A percentile compares a stretch with the other conserved stretches of the same genome.
Evolutionary conservation across 30 jellyfish, hydroid and myxozoan genomes (phyloP).

Genomic region (Aurelia aurita complex sp. Pacific): DNA sequence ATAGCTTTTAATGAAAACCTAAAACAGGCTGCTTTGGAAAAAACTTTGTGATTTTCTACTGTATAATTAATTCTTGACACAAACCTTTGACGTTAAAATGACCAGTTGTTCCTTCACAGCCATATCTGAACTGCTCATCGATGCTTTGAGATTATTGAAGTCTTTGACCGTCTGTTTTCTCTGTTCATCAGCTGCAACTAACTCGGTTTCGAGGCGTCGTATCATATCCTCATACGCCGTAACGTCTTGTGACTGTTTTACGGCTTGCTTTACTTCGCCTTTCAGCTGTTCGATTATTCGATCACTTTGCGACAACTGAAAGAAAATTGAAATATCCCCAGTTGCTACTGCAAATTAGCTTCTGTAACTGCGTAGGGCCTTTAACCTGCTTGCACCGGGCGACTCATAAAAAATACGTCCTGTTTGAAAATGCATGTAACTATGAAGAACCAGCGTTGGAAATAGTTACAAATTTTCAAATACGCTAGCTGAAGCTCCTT

Average conservation of each 20-base stretch:
- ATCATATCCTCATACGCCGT: slow-evolving; percentile 71
- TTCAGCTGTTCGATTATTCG: slow-evolving; percentile 55
- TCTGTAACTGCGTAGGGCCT: neutral
- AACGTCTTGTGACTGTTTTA: slow-evolving; percentile 61
- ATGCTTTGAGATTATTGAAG: slow-evolving; percentile 45
- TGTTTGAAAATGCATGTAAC: too few relatives aligned
- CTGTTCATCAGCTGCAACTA: slow-evolving; percentile 61
- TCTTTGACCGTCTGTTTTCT: slow-evolving; percentile 51
- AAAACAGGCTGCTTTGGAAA: too few relatives aligned
- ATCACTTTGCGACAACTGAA: slow-evolving; percentile 56
- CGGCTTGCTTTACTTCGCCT: slow-evolving; percentile 55
- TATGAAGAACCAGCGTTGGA: too few relatives aligned
- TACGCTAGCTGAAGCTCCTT: too few relatives aligned
- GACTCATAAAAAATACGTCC: too few relatives aligned
- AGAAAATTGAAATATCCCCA: neutral
- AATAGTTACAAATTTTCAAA: too few relatives aligned
- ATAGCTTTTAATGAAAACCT: too few relatives aligned
- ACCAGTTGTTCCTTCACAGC: slow-evolving; percentile 66
- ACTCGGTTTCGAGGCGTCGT: slow-evolving; percentile 56
- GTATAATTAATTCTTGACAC: too few relatives aligned
- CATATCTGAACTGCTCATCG: slow-evolving; percentile 35
- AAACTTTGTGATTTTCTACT: too few relatives aligned
- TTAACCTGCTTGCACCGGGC: too few relatives aligned
- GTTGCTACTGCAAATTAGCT: neutral
- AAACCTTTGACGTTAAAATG: slow-evolving; percentile 46